phyloP scores from a whole-genome alignment of 92 coral and sea anemone species.

The Actinostola sp. region DNA sequence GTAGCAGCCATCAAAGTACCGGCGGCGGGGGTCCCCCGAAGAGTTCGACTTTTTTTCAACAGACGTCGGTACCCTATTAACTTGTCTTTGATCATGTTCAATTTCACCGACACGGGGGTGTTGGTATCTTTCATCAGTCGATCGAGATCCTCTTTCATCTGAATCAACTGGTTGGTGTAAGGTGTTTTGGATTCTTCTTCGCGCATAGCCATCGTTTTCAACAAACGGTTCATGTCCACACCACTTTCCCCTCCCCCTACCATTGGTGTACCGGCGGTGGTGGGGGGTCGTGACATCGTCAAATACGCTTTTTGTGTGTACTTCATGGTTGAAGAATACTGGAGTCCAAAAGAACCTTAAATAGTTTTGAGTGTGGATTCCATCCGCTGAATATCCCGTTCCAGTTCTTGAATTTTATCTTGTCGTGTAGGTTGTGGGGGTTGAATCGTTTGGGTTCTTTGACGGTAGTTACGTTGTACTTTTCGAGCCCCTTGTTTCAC shows the following conservation, averaged over 20 bases:
- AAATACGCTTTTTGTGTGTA: neutral
- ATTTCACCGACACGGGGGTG: no score
- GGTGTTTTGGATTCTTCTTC: neutral
- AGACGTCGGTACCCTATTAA: no score
- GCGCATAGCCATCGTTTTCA: neutral
- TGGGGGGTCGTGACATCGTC: neutral
- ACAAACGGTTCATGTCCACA: neutral
- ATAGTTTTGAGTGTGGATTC: neutral
- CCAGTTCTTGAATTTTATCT: neutral
- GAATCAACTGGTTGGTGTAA: conserved; percentile 7
- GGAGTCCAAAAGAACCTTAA: neutral
- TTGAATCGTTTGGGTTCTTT: neutral
- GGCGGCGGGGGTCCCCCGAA: no score
- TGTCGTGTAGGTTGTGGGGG: neutral
- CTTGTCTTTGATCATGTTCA: no score
- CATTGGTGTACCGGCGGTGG: neutral
- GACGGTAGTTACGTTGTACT: neutral
- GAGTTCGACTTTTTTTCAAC: no score
- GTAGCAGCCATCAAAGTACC: no score
- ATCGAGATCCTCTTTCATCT: neutral
- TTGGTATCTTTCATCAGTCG: neutral
- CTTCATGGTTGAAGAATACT: neutral
- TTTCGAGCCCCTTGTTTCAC: neutral
- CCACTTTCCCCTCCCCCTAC: neutral
- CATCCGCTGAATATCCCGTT: neutral